Conservation (phyloP, 2,113 vertebrate species). For the Phylloscopus trochiloides region DNA sequence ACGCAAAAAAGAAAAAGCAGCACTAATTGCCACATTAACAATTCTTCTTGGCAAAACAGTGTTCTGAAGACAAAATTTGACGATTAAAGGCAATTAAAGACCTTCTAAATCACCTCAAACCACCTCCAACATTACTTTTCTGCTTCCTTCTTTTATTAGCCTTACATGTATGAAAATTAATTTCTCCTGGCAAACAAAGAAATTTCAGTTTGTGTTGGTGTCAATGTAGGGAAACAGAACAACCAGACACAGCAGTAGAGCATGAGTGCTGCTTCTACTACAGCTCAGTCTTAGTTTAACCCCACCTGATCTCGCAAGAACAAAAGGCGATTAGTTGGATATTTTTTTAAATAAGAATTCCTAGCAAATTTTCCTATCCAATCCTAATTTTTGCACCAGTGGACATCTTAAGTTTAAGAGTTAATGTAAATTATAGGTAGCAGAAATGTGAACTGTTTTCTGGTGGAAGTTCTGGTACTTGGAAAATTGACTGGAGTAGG, state of each 20-base stretch:
- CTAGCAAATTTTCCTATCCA: not conserved
- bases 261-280: not conserved
- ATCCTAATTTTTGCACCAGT: not conserved
- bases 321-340: accelerated
- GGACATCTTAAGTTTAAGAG: not conserved
- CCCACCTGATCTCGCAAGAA: not conserved
- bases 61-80: not conserved
- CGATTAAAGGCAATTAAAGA: not conserved
- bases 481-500: not conserved
- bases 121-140: not conserved
- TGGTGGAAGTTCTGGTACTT: not conserved
- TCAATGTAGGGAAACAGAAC: accelerated
- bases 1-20: not conserved
- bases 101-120: not conserved
- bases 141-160: not conserved
- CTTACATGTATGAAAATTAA: not conserved
- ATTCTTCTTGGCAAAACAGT: not conserved
- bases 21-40: not conserved
- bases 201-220: not conserved
- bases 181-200: accelerated
- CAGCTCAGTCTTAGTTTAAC: not conserved
- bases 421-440: not conserved
- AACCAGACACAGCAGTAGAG: not conserved
- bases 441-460: not conserved
- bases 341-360: not conserved